Conservation (phyloP, 2,113 vertebrate genomes). For the Cettia cetti region DNA sequence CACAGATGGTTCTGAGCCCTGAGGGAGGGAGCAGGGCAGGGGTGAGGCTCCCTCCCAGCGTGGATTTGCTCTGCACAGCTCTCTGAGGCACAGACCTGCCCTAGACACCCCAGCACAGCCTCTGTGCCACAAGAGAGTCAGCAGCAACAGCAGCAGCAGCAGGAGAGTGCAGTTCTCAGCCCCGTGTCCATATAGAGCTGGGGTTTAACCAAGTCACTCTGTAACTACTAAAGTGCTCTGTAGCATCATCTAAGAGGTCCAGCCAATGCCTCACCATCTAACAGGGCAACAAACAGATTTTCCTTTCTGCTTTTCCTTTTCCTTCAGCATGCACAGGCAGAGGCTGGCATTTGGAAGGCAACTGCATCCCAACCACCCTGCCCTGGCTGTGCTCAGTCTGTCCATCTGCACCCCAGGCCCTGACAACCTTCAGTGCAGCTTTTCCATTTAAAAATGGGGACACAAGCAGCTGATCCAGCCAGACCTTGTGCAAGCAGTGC, state of each 20-base stretch:
- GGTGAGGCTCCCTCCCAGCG: not conserved
- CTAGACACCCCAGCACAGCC: not conserved
- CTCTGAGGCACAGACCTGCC: rapidly evolving
- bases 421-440: not conserved
- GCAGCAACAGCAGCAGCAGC: too few relatives aligned
- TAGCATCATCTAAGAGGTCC: not conserved
- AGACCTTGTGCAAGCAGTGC: rapidly evolving
- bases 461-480: not conserved
- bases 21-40: not conserved
- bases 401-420: rapidly evolving
- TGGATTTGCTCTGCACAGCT: not conserved
- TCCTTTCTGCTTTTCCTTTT: not conserved
- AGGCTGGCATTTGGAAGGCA: not conserved
- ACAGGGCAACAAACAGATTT: not conserved
- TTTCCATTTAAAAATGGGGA: not conserved
- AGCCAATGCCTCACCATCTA: not conserved
- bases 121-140: not conserved
- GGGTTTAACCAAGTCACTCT: not conserved
- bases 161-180: not conserved
- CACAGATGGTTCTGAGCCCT: not conserved
- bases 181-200: not conserved
- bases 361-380: rapidly evolving
- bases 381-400: not conserved
- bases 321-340: not conserved
- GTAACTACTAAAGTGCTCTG: not conserved